Conservation (phyloP, 2,888 invertebrate species). For the Drosophila mimetica region DNA sequence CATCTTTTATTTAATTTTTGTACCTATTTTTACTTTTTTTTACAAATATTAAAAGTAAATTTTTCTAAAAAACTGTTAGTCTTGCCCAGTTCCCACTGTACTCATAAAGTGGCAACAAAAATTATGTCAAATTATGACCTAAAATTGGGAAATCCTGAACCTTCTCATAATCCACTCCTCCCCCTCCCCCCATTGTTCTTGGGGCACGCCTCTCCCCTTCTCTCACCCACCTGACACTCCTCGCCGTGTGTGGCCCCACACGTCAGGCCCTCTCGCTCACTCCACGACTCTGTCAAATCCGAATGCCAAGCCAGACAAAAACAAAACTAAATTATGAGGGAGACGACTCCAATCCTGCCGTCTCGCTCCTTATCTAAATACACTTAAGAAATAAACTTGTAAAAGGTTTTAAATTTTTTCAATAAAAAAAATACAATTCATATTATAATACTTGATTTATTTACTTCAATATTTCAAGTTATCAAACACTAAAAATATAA, state of each 20-base stretch:
- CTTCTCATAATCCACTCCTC: background rate
- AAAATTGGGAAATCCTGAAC: constrained; percentile 1
- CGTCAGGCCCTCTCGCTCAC: constrained; percentile 48
- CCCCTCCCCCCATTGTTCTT: too few species aligned
- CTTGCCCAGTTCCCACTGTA: background rate
- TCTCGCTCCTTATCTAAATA: background rate
- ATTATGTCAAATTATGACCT: constrained; percentile 17
- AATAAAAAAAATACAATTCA: background rate
- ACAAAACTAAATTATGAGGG: constrained; percentile 37
- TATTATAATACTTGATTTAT: background rate
- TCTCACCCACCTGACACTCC: constrained; percentile 9
- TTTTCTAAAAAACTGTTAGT: too few species aligned
- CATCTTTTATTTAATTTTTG: too few species aligned
- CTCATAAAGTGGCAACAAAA: background rate
- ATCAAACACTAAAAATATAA: background rate
- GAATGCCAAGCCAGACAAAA: constrained; percentile 41
- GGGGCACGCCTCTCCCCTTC: background rate
- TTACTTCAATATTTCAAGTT: background rate
- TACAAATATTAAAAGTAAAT: too few species aligned
- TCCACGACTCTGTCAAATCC: constrained; percentile 33
- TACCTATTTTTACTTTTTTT: too few species aligned
- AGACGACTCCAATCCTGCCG: constrained; percentile 17
- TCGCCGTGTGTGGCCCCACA: constrained; percentile 68
- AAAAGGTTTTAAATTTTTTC: background rate
- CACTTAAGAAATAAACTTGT: constrained; percentile 1